phyloP scores from a whole-genome alignment of 2,113 vertebrate species.

The Oceanodroma tethys region DNA sequence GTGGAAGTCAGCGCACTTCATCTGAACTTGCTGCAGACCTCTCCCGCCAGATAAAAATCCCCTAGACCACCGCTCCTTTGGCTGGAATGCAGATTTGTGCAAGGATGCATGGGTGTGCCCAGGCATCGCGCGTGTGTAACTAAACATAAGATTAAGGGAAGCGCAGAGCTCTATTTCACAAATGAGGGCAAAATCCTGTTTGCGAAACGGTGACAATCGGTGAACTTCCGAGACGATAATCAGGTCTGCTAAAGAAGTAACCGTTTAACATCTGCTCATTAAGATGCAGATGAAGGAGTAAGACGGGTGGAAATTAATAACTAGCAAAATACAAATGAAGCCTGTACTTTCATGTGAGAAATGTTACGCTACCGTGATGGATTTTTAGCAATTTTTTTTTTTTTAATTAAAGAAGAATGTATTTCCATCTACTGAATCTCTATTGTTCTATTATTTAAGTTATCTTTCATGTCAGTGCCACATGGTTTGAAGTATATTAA shows the following conservation, averaged over 20 bases:
- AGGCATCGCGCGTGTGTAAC: no score
- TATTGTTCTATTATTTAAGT: slow-evolving; percentile 53
- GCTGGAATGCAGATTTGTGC: background rate
- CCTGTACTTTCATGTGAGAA: slow-evolving; percentile 23
- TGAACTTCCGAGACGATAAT: background rate
- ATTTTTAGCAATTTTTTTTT: slow-evolving; percentile 28
- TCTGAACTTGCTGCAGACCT: slow-evolving; percentile 31
- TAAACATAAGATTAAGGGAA: background rate
- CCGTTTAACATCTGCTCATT: slow-evolving; percentile 28
- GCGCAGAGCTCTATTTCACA: background rate
- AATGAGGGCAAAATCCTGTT: background rate
- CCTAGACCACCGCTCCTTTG: background rate
- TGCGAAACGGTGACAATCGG: background rate
- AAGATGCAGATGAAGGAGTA: slow-evolving; percentile 1
- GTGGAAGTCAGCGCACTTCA: slow-evolving; percentile 25
- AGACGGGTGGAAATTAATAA: slow-evolving; percentile 43
- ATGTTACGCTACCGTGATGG: background rate
- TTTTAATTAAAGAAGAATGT: slow-evolving; percentile 52
- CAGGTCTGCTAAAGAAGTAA: background rate
- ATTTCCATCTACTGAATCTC: slow-evolving; percentile 28
- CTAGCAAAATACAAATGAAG: slow-evolving; percentile 23
- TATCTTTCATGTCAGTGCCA: slow-evolving; percentile 55
- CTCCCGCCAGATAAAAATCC: slow-evolving; percentile 34
- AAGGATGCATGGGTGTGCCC: background rate
- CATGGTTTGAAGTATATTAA: slow-evolving; percentile 49